These are phyloP conservation scores for Pyrocoelia pectoralis DNA, from an alignment of 2,888 invertebrate species.

Conservation along the genomic window DNA sequence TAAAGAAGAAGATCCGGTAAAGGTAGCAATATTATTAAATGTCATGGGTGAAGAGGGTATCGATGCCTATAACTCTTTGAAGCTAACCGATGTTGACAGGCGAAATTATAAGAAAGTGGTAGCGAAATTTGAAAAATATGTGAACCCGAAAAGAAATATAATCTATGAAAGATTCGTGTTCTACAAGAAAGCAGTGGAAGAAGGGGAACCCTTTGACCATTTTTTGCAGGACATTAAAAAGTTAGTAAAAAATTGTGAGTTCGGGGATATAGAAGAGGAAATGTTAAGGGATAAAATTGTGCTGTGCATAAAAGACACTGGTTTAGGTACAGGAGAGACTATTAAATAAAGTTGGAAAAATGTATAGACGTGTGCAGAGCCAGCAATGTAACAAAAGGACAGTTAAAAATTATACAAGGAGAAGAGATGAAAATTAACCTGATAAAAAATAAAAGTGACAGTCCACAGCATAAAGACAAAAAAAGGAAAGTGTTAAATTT, in stretches of 20 bases:
- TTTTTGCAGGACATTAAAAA: neutral
- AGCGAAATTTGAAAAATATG: neutral
- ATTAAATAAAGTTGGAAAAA: neutral
- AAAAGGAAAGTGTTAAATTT: too few relatives aligned
- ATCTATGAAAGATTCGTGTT: neutral
- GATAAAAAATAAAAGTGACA: neutral
- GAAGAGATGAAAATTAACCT: neutral
- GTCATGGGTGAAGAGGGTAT: neutral
- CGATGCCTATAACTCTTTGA: neutral
- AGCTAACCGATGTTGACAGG: neutral
- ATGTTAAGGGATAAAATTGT: constrained; percentile 2
- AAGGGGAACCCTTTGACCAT: constrained; percentile 4
- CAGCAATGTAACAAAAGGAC: neutral
- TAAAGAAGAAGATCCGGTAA: neutral
- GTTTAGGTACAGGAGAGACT: neutral
- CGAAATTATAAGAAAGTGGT: constrained; percentile 2
- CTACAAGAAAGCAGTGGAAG: neutral
- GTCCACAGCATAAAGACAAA: neutral
- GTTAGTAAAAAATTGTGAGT: neutral
- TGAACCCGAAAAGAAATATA: neutral
- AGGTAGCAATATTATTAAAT: neutral
- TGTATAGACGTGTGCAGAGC: neutral
- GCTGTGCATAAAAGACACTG: neutral
- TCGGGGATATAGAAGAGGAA: neutral
- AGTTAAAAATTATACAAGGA: neutral